These are phyloP conservation scores for Drosophila carrolli DNA, from an alignment of 1,140 invertebrate genomes.

Conservation along the genomic window DNA sequence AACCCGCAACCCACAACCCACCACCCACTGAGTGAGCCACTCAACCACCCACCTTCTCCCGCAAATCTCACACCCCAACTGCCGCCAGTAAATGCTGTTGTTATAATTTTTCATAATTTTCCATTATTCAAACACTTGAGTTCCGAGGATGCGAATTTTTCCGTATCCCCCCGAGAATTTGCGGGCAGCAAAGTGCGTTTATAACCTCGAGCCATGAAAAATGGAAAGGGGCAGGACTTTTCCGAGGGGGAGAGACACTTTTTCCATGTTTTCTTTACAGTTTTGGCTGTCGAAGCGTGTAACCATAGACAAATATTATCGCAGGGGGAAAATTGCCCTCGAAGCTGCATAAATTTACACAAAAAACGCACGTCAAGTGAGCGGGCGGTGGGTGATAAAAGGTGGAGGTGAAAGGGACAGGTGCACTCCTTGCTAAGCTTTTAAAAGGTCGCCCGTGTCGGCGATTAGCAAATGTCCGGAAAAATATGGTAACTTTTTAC, in stretches of 20 bases:
- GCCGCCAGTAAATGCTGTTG: slow-evolving; percentile 43
- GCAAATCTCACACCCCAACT: slow-evolving; percentile 40
- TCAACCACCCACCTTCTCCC: slow-evolving; percentile 15
- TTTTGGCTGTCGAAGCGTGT: slow-evolving; percentile 83
- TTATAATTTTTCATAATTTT: slow-evolving; percentile 83
- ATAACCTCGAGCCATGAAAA: slow-evolving; percentile 27
- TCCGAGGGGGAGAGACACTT: slow-evolving; percentile 28
- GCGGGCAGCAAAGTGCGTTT: slow-evolving; percentile 71
- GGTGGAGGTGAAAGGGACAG: slow-evolving; percentile 34
- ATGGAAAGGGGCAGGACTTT: slow-evolving; percentile 12
- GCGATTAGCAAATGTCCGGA: slow-evolving; percentile 50
- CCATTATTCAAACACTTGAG: slow-evolving; percentile 81
- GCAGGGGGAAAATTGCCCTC: slow-evolving; percentile 60
- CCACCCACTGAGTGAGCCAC: slow-evolving; percentile 21
- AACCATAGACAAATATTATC: slow-evolving; percentile 80
- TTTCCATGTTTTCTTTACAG: slow-evolving; percentile 77
- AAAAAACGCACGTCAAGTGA: slow-evolving; percentile 40
- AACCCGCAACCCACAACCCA: slow-evolving; percentile 6
- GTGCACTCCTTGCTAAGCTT: slow-evolving; percentile 65
- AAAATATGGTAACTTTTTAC: not conserved
- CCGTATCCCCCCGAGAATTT: slow-evolving; percentile 64
- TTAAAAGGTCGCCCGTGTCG: slow-evolving; percentile 70
- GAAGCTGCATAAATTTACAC: slow-evolving; percentile 82
- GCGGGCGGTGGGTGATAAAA: slow-evolving; percentile 1
- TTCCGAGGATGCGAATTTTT: slow-evolving; percentile 33